Conservation (phyloP, 2,797 vertebrate species). For the Cottoperca gobio region DNA sequence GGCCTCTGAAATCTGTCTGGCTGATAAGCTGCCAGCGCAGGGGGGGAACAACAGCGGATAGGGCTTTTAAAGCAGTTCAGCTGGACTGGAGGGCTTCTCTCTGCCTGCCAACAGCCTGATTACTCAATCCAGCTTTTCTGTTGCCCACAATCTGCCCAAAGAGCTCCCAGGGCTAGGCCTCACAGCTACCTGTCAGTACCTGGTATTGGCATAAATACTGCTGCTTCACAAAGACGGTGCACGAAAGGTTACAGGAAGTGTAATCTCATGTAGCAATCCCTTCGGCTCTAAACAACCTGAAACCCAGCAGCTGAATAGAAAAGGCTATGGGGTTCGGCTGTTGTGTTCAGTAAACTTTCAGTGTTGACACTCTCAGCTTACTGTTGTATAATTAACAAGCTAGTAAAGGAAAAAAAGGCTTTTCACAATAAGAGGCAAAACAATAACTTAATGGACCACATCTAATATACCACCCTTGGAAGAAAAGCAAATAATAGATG, state of each 20-base stretch:
- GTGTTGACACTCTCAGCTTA: slow-evolving; percentile 17
- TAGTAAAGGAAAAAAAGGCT: neutral
- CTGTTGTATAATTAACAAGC: slow-evolving; percentile 14
- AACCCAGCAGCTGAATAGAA: slow-evolving; percentile 31
- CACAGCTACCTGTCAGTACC: slow-evolving; percentile 76
- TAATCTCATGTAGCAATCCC: slow-evolving; percentile 47
- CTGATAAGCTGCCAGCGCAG: slow-evolving; percentile 82
- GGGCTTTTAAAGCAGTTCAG: slow-evolving; percentile 83
- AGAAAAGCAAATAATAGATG: slow-evolving; percentile 16
- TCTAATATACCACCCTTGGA: neutral
- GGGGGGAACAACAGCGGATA: slow-evolving; percentile 80
- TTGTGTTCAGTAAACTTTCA: slow-evolving; percentile 38
- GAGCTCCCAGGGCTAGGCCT: slow-evolving; percentile 55
- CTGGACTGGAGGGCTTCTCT: slow-evolving; percentile 80
- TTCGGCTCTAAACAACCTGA: slow-evolving; percentile 40
- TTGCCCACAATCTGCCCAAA: slow-evolving; percentile 70
- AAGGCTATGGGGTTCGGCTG: slow-evolving; percentile 20
- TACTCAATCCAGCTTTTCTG: slow-evolving; percentile 82
- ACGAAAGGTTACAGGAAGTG: slow-evolving; percentile 57
- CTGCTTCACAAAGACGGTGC: slow-evolving; percentile 45
- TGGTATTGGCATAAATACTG: slow-evolving; percentile 66
- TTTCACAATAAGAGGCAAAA: neutral
- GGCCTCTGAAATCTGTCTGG: slow-evolving; percentile 83
- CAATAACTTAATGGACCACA: neutral
- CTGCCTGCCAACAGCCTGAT: slow-evolving; percentile 84